Base-by-base conservation (phyloP, 2,888 invertebrate genomes). In the Lordiphosa fenestrarum region DNA sequence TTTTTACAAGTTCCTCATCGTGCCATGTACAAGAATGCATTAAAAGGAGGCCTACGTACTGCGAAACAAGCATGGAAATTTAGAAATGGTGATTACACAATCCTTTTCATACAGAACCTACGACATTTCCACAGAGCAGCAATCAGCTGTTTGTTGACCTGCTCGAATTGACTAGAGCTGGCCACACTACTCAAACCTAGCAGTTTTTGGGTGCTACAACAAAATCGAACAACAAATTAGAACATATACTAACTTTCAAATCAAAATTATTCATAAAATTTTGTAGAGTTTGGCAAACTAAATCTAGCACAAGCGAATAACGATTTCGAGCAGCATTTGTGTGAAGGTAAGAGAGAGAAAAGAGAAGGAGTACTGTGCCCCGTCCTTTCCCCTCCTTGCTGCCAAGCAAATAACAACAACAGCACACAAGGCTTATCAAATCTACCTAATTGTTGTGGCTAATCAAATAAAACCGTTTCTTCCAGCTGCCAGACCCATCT, bases 21-120 rank as follows among this genome's bases (percentile, higher is more conserved):
- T 53, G 61, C 57, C 58, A 87, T 87, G 87, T 87, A 87, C 59
- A 86, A 82, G 65, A 68, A 85, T 75, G 85, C 67, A 41, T 53
- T 88, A 25, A 87, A 69, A 53, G 77, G 80, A 53, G 88, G 88
- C 30, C 66, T 78, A 38, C 74, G 86, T 48, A 82, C 86, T 51
- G 88, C 88, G 52, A 65, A 80, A 54, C 81, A 76, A 58, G 87
- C 87, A 30, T 88, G 88, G 87, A 87, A 86, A 71, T 66, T 87
- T 13, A 76, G 82, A 70, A 86, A 75, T 62, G 88, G 88, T 87
- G 65, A 76, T 50, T 66, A 71, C 35, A 51, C 35, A 59, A 53
- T 38, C 25, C 13, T 33, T 47, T 52, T 69, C 21, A 61, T 49
- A 51, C 5, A 64, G 39, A 15, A 62, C 53, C 37, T 44, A 39